Evolutionary conservation across 2,797 vertebrate species (phyloP).

Genomic region (Dromococcyx pavoninus): DNA sequence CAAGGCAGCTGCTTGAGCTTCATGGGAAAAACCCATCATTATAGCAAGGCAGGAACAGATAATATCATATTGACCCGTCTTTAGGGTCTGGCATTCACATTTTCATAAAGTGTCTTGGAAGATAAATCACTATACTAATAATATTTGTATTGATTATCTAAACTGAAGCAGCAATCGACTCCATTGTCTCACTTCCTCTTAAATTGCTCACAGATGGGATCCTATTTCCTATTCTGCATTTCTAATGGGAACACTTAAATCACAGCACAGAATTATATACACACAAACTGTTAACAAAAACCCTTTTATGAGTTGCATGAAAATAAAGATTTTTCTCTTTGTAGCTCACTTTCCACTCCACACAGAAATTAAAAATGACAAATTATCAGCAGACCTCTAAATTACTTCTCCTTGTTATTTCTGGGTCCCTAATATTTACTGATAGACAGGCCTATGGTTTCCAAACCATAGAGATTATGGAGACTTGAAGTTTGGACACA

Average conservation of each 20-base stretch:
- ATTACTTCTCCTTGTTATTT: background rate
- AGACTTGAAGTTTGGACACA: background rate
- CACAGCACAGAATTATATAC: constrained; percentile 42
- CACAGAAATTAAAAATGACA: constrained; percentile 25
- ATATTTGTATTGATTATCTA: constrained; percentile 82
- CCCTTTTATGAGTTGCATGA: background rate
- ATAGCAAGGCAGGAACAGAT: constrained; percentile 37
- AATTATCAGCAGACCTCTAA: constrained; percentile 5
- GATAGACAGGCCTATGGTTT: background rate
- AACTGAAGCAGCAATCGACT: constrained; percentile 72
- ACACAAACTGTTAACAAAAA: constrained; percentile 62
- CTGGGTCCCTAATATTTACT: background rate
- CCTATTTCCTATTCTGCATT: constrained; percentile 73
- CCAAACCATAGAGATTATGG: background rate
- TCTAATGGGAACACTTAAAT: constrained; percentile 73
- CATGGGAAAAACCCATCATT: background rate
- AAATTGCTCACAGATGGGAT: constrained; percentile 80
- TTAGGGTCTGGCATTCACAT: constrained; percentile 33
- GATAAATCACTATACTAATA: constrained; percentile 80
- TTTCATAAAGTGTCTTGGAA: constrained; percentile 54
- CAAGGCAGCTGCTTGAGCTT: constrained; percentile 33
- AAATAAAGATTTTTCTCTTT: constrained; percentile 56
- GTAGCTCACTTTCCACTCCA: background rate
- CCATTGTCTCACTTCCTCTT: constrained; percentile 80
- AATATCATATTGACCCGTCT: constrained; percentile 53